Base-by-base conservation (phyloP, 2,113 vertebrate species). In the Anolis carolinensis region DNA sequence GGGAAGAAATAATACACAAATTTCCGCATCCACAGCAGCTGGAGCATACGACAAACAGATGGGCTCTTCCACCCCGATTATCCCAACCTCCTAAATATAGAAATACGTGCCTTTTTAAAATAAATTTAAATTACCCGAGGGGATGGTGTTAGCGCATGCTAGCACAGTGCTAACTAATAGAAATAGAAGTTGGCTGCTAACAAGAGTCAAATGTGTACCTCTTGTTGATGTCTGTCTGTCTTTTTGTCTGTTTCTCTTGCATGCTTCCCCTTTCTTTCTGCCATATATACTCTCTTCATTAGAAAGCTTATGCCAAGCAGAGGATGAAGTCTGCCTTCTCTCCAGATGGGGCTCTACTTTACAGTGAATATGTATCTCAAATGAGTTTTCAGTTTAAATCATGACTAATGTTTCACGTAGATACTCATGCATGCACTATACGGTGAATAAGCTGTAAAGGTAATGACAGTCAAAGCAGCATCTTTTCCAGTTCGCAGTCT, bases 61-160 rank as follows among this genome's bases (percentile, higher is more conserved):
- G 96, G 97, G 96, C 96, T 96, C 95, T 97, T 97, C 97, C 96
- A 97, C 97, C 95, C 96, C 75, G 96, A 97, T 97, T 97, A 97
- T 97, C 96, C 90, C 91, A 94, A 95, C 94, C 93, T 93, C 94
- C 97, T 97, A 97, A 97, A 97, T 97, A 97, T 97, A 97, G 97
- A 97, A 97, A 94, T 96, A 93, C 68, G 87, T 89, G 92, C 88
- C 86, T 89, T 94, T 89, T 91, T 25, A 90, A 93, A 91, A 91
- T 94, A 96, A 96, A 96, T 96, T 95, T 95, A 96, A 97, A 97
- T 97, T 95, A 97, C 96, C 95, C 94, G 75, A 95, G 95, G 96
- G 96, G 95, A 95, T 95, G 95, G 95, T 92, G 92, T 95, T 93
- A 95, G 95, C 95, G 94, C 95, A 95, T 30, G 95, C 95, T 94